Base-by-base conservation (phyloP, 2,888 invertebrate species). In the Scelioninae gen. 1 region DNA sequence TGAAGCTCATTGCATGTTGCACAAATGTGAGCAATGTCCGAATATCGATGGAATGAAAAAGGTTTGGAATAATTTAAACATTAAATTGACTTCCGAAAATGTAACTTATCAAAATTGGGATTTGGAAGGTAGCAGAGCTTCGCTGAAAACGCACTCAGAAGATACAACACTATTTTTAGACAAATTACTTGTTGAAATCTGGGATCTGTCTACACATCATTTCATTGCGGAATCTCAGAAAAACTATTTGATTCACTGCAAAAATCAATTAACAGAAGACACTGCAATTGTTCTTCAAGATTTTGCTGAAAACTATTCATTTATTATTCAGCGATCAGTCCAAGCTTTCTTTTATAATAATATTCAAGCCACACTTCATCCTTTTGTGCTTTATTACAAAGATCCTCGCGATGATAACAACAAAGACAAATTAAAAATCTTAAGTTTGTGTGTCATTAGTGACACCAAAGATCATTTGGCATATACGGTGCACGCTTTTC, bases 251-350 rank as follows among this genome's bases (percentile, higher is more conserved):
- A 43, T 0, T 40, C 9, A 8, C 9, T 68, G 68, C 31, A 68
- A 68, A 55, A 55, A 23, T 29, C 5, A 68, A 0, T 55, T 68
- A 43, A 13, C 55, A 13, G 0, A 0, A n/a, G 55, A 68, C 7
- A 68, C 55, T 34, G 55, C 55, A 4, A 55, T 68, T 10, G 43
- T 68, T 13, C 40, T 55, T 13, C 11, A 13, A 7, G 68, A 68
- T 55, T 68, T 68, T 55, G 23, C 68, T 6, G 68, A 68, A 31
- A 68, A 68, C 13, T 55, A 68, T 55, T 68, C 68, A 5, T 55
- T 55, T 31, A 13, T 43, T 0, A 68, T 68, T 31, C 68, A 68
- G 13, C 40, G 68, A 31, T 68, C 68, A 29, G 31, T 68, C 38
- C 68, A 68, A 53, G 68, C 68, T 5, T 68, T 43, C 31, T 31